Evolutionary conservation across 2,888 invertebrate species (phyloP), one percentile per base, ranked within the genome.

Genomic region (Hyles lineata): DNA sequence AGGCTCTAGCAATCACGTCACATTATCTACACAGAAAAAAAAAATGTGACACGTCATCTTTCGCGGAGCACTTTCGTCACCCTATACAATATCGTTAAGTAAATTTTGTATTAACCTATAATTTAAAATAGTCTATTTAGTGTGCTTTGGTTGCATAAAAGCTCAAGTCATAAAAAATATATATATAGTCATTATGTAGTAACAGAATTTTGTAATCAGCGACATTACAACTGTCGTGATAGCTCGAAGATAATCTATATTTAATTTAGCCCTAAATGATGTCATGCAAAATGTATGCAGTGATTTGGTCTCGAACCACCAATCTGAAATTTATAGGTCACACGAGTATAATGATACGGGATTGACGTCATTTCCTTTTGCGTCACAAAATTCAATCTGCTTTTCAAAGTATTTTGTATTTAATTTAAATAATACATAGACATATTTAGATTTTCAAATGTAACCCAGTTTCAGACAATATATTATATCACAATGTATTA

Each of bases 211-310:
- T 19, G 35, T 9, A 63, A 43, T 35, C 0, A n/a, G 8, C 35
- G n/a, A 43, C 43, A 43, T 43, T 11, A 5, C 3, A 63, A 43
- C 63, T 21, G 63, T 63, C 63, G 32, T 62, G 63, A n/a, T 62
- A 29, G 21, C 21, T 61, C 43, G 35, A 43, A 21, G 21, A 21
- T 63, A 35, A 63, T 63, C 21, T 21, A 35, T 43, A 35, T 55
- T 55, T 55, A 52, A 63, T 63, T 8, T 43, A 21, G 63, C 21
- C 9, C n/a, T 61, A 17, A n/a, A n/a, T 43, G 21, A 9, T 43
- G 63, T 63, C 35, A 63, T n/a, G 21, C 63, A 11, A 63, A 63
- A 19, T n/a, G n/a, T 35, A 63, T 35, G 32, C 9, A 21, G 4
- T 60, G 55, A n/a, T 55, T 55, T 55, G n/a, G n/a, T 55, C 55